Evolutionary conservation across 2,888 invertebrate genomes (phyloP).

Genomic region (Labia minor): DNA sequence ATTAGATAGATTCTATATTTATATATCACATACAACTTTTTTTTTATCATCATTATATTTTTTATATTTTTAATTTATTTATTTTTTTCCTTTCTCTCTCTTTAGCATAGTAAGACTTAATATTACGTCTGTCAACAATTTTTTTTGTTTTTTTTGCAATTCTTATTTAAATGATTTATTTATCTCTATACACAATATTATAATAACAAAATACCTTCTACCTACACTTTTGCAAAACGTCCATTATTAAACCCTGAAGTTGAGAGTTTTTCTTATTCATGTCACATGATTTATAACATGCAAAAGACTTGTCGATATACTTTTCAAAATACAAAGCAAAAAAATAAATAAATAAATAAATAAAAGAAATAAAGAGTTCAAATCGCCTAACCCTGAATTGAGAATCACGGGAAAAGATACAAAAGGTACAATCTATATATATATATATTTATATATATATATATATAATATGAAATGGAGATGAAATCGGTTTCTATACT

Average conservation of each 20-base stretch:
- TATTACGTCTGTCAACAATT: background rate
- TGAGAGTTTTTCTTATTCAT: constrained; percentile 1
- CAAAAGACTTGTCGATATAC: background rate
- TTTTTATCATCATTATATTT: no score
- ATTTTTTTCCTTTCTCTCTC: no score
- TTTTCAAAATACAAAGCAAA: background rate
- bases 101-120: no score
- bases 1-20: no score
- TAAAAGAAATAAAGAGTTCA: constrained; percentile 6
- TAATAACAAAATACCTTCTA: background rate
- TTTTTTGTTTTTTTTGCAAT: background rate
- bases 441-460: constrained; percentile 3
- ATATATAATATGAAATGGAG: background rate
- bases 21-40: no score
- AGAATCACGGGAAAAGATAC: background rate
- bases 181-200: no score
- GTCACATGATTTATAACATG: constrained; percentile 13
- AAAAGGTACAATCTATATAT: background rate
- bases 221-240: background rate
- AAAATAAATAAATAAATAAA: background rate
- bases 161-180: background rate
- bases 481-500: constrained; percentile 1
- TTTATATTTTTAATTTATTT: no score
- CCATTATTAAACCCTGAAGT: background rate
- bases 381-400: background rate